Conservation (phyloP, 2,888 invertebrate species). For the Melangyna quadrimaculata region DNA sequence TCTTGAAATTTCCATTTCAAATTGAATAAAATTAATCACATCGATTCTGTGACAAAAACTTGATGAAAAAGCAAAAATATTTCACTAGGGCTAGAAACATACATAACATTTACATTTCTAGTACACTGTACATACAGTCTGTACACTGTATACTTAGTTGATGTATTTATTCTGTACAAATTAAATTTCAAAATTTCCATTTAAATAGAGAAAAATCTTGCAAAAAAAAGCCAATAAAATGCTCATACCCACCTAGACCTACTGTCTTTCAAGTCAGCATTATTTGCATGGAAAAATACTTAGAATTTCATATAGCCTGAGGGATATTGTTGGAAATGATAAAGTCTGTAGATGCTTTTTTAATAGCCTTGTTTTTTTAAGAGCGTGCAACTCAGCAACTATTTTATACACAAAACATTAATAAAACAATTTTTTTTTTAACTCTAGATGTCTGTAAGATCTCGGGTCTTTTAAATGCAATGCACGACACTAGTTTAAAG, state of each 20-base stretch:
- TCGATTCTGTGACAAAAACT: slow-evolving; percentile 1
- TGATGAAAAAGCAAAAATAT: background rate
- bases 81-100: background rate
- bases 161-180: background rate
- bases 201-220: slow-evolving; percentile 16
- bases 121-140: no score
- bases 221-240: slow-evolving; percentile 21
- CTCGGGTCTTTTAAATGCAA: no score
- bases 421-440: no score
- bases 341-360: no score
- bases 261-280: background rate
- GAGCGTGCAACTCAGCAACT: no score
- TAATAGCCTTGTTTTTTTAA: no score
- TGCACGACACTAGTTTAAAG: no score
- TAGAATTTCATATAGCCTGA: background rate
- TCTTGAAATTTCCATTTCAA: slow-evolving; percentile 19
- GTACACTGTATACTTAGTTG: no score
- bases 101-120: no score
- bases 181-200: slow-evolving; percentile 19
- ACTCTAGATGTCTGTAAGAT: no score
- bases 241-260: background rate
- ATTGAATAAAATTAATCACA: slow-evolving; percentile 40
- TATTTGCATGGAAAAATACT: background rate
- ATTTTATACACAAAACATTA: no score
- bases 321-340: no score